phyloP scores from a whole-genome alignment of 2,113 vertebrate genomes.

The Tachysurus vachellii region DNA sequence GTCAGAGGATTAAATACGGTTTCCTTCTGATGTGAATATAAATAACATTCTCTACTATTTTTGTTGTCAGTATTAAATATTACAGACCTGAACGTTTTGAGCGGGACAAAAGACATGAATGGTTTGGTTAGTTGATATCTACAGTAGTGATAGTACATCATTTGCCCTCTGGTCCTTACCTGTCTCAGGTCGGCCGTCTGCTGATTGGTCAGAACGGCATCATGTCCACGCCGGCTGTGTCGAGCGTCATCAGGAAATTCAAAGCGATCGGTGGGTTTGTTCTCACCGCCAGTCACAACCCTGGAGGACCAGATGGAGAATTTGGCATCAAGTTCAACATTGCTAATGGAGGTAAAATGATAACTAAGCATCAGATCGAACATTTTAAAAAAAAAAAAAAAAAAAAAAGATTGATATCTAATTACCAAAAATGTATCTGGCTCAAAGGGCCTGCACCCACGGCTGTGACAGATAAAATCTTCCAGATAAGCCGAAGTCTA shows the following conservation, averaged over 20 bases:
- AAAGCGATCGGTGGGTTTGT: slow-evolving; percentile 95
- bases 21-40: neutral
- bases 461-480: slow-evolving; percentile 86
- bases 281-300: slow-evolving; percentile 91
- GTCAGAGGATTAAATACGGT: neutral
- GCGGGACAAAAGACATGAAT: neutral
- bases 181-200: slow-evolving; percentile 84
- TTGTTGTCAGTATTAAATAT: neutral
- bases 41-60: neutral
- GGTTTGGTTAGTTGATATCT: too few relatives aligned
- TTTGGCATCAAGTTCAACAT: slow-evolving; percentile 96
- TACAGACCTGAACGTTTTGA: neutral
- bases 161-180: slow-evolving; percentile 36
- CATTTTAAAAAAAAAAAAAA: too few relatives aligned
- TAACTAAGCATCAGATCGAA: too few relatives aligned
- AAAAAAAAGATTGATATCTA: neutral
- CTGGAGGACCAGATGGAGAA: slow-evolving; percentile 88
- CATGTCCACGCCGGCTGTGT: slow-evolving; percentile 90
- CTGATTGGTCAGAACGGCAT: slow-evolving; percentile 94
- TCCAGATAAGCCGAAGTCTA: slow-evolving; percentile 93
- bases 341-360: slow-evolving; percentile 85
- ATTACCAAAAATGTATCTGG: neutral
- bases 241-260: slow-evolving; percentile 92
- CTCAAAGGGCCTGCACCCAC: slow-evolving; percentile 77
- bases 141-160: neutral